Conservation (phyloP, 2,113 vertebrate species). For the Neofelis nebulosa region DNA sequence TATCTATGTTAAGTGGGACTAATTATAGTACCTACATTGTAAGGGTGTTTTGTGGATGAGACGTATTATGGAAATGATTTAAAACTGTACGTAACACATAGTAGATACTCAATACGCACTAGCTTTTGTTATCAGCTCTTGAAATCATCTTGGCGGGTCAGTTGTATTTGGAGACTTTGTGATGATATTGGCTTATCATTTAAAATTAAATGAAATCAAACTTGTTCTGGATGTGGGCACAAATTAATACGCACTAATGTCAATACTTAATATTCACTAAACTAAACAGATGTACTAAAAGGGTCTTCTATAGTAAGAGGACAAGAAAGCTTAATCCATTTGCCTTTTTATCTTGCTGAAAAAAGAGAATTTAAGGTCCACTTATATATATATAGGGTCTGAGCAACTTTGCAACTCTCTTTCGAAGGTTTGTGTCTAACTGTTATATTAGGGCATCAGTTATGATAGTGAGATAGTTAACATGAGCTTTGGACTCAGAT, state of each 20-base stretch:
- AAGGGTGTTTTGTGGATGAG: not conserved
- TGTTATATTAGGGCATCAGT: not conserved
- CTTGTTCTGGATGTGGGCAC: not conserved
- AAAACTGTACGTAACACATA: not conserved
- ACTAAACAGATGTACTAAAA: constrained; percentile 9
- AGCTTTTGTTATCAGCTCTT: not conserved
- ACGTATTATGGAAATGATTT: not conserved
- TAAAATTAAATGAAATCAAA: constrained; percentile 17
- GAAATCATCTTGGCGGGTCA: not conserved
- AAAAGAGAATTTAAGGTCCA: not conserved
- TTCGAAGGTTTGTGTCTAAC: not conserved
- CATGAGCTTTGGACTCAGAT: not conserved
- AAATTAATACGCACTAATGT: not conserved
- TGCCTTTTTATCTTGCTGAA: not conserved
- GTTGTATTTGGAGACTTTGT: constrained; percentile 38
- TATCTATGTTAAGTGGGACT: not conserved
- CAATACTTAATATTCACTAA: constrained; percentile 26
- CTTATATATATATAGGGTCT: not conserved
- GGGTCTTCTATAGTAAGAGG: not conserved
- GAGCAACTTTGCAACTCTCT: not conserved
- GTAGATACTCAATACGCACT: not conserved
- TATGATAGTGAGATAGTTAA: not conserved
- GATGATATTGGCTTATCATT: not conserved
- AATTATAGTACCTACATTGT: not conserved
- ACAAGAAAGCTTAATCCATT: not conserved